Base-by-base conservation (phyloP, 1,140 invertebrate species). In the Amphibalanus amphitrite region DNA sequence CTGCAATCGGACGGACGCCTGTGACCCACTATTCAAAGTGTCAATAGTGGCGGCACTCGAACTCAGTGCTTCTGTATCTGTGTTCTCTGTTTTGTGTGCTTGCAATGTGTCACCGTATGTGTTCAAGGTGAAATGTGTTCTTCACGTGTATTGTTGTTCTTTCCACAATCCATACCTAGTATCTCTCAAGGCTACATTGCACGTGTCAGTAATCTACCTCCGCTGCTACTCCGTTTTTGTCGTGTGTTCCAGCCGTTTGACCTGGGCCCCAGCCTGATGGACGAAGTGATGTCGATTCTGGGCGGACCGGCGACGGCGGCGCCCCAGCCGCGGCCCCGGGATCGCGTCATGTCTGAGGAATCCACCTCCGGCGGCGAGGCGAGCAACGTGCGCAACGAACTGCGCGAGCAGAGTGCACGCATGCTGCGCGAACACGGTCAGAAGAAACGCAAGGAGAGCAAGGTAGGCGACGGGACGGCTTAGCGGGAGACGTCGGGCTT, bases 241-340 rank as follows among this genome's bases (percentile, higher is more conserved):
- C n/a, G 33, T 38, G 33, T 38, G 47, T 59, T 59, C 1, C 47
- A 87, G 85, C 86, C 88, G 69, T 88, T 92, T 73, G 94, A 97
- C 81, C 89, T 96, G 77, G 93, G 93, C 23, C 90, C 93, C 15
- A 97, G 93, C 74, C 82, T 98, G 47, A 83, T 97, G 77, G 94
- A 95, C 78, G 95, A 97, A 82, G 92, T 97, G 82, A 91, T 97
- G 76, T 88, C 88, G 76, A 89, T 89, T 26, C 80, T 92, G 70
- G 84, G 84, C 76, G 80, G 76, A 65, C 72, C 67, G 47, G 69
- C 73, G 29, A 65, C 72, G 26, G 71, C 74, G 28, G 67, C 71
- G 0, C 74, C 77, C 68, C 67, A 71, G 20, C 30, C 73, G 26
- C 71, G 72, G 0, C 30, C 73, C 20, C 71, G 72, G 0, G 71